Evolutionary conservation across 2,113 vertebrate species (phyloP).

Genomic region (Cephalopterus ornatus): DNA sequence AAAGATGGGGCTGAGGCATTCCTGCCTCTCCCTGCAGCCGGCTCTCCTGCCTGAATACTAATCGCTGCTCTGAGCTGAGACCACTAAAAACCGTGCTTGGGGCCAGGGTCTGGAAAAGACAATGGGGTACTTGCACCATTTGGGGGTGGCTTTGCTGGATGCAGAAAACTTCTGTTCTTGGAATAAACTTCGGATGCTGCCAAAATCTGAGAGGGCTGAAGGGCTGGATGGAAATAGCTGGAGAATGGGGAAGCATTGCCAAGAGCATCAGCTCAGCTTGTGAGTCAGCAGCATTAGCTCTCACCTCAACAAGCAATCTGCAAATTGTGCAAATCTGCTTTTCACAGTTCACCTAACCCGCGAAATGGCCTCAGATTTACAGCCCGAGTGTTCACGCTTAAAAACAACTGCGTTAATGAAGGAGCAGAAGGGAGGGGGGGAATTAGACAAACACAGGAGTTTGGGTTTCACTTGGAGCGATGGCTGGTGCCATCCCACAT

Average conservation of each 20-base stretch:
- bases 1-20: neutral
- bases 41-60: neutral
- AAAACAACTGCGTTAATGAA: slow-evolving; percentile 5
- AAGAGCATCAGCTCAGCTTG: slow-evolving; percentile 8
- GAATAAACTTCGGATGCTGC: slow-evolving; percentile 35
- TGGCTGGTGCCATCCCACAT: fast-evolving
- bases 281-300: slow-evolving; percentile 66
- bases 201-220: neutral
- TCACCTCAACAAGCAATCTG: slow-evolving; percentile 55
- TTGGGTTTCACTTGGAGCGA: neutral
- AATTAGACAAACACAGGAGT: neutral
- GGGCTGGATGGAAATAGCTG: slow-evolving; percentile 25
- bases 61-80: neutral
- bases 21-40: neutral
- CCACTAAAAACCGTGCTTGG: neutral
- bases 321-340: slow-evolving; percentile 62
- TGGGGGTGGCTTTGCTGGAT: neutral
- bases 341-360: slow-evolving; percentile 53
- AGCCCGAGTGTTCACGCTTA: neutral
- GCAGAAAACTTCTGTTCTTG: slow-evolving; percentile 3
- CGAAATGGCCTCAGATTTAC: slow-evolving; percentile 38
- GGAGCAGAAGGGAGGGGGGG: neutral
- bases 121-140: neutral
- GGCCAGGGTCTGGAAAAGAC: neutral
- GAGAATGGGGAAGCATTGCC: slow-evolving; percentile 19